Conservation (phyloP, 2,113 vertebrate genomes). For the Bambusicola thoracicus region DNA sequence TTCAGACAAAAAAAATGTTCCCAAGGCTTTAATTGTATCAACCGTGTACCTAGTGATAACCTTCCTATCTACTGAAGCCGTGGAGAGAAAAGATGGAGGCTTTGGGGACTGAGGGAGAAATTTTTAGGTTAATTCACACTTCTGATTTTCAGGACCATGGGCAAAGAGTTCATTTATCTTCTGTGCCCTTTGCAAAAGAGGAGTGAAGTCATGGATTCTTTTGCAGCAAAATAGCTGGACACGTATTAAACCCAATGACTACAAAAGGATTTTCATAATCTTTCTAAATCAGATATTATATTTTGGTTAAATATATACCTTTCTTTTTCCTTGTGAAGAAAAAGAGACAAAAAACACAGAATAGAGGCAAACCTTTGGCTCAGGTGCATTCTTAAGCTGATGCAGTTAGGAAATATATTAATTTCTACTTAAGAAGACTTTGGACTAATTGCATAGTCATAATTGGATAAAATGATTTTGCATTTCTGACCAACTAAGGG, state of each 20-base stretch:
- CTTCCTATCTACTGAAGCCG: neutral
- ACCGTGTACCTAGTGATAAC: neutral
- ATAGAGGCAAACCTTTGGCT: neutral
- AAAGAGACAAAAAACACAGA: neutral
- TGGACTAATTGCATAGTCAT: neutral
- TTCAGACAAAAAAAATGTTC: neutral
- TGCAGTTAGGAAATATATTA: neutral
- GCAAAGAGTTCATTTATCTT: neutral
- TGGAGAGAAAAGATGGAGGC: neutral
- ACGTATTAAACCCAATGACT: rapidly evolving
- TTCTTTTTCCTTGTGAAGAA: neutral
- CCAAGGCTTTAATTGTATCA: neutral
- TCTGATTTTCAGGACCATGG: neutral
- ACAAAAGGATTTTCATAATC: neutral
- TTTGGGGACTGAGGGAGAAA: neutral
- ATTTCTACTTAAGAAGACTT: neutral
- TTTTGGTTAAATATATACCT: neutral
- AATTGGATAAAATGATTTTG: neutral
- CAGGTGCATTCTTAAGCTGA: neutral
- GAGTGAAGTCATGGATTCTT: neutral
- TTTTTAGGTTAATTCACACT: neutral
- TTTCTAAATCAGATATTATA: neutral
- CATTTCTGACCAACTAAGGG: neutral
- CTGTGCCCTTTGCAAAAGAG: neutral
- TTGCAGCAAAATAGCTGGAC: neutral